Evolutionary conservation across 53 echinoderm and acorn worm genomes (phyloP).

Genomic region (Holothuria scabra): DNA sequence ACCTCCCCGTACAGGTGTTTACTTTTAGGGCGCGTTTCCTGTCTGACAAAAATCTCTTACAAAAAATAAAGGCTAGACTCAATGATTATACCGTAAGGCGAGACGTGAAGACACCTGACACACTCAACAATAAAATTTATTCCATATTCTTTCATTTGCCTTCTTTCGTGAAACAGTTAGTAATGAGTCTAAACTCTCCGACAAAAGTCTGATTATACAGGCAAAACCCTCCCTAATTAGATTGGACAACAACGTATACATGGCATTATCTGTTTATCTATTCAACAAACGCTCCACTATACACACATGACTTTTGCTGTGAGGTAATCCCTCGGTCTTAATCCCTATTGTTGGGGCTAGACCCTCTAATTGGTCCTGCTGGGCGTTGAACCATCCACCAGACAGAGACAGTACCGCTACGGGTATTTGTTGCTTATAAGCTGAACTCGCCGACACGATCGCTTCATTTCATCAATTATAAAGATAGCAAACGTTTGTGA

Average conservation of each 20-base stretch:
- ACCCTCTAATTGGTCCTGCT: slow-evolving; percentile 36
- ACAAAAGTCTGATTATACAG: neutral
- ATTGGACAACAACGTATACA: slow-evolving; percentile 1
- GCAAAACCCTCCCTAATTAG: slow-evolving; percentile 3
- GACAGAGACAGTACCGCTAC: neutral
- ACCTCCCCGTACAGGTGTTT: too few species aligned
- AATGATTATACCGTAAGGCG: neutral
- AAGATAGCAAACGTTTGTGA: neutral
- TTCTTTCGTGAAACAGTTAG: too few species aligned
- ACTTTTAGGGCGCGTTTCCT: too few species aligned
- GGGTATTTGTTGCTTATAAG: neutral
- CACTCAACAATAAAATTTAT: too few species aligned
- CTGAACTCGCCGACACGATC: neutral
- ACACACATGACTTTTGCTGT: slow-evolving; percentile 6
- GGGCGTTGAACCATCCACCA: slow-evolving; percentile 9
- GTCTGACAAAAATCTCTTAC: too few species aligned
- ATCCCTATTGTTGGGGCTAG: slow-evolving; percentile 8
- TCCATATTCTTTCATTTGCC: too few species aligned
- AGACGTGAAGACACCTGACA: neutral
- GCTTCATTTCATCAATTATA: neutral
- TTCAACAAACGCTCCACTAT: too few species aligned
- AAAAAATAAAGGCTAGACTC: neutral
- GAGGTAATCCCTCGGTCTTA: neutral
- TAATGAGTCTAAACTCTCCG: too few species aligned
- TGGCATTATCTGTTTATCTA: too few species aligned